Conservation (phyloP, 2,888 invertebrate species). For the Choreutis nemorana region DNA sequence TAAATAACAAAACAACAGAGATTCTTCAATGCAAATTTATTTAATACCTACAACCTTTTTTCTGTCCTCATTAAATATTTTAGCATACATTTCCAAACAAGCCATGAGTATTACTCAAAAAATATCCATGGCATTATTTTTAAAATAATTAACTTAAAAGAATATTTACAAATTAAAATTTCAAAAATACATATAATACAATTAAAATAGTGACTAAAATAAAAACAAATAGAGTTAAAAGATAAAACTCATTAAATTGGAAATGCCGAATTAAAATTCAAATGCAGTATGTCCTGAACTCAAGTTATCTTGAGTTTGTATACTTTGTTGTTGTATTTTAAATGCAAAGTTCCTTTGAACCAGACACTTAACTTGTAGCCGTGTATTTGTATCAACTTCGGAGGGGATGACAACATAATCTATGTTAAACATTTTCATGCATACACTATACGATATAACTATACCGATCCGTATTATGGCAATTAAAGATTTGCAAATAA, state of each 20-base stretch:
- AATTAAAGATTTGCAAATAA: conserved; percentile 49
- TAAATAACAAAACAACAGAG: too few relatives aligned
- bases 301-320: conserved; percentile 18
- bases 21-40: conserved; percentile 59
- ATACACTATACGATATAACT: conserved; percentile 30
- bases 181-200: conserved; percentile 57
- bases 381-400: conserved; percentile 15
- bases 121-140: conserved; percentile 59
- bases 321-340: conserved; percentile 1
- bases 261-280: conserved; percentile 30
- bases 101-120: conserved; percentile 44
- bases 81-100: conserved; percentile 47
- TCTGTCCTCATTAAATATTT: conserved; percentile 52
- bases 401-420: conserved; percentile 34
- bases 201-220: conserved; percentile 61
- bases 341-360: conserved; percentile 1
- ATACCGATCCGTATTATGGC: conserved; percentile 53
- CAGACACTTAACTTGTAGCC: too few relatives aligned
- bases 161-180: conserved; percentile 62
- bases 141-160: conserved; percentile 53
- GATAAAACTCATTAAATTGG: conserved; percentile 36
- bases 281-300: conserved; percentile 25
- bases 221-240: conserved; percentile 38
- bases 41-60: conserved; percentile 57
- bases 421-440: conserved; percentile 12